Evolutionary conservation across 2,888 invertebrate genomes (phyloP).

Genomic region (Arrhopalites spinosus): DNA sequence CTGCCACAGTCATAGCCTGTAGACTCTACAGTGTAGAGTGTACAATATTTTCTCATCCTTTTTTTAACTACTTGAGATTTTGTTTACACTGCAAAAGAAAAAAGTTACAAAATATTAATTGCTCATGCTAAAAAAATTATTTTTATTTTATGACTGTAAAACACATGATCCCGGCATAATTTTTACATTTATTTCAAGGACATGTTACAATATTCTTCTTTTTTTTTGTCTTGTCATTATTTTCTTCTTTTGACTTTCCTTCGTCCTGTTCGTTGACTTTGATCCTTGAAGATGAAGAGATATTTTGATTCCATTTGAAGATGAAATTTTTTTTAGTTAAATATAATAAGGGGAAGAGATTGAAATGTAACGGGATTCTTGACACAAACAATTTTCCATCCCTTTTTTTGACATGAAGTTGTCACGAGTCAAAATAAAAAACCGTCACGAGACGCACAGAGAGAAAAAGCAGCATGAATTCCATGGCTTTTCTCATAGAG

Average conservation of each 20-base stretch:
- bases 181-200: background rate
- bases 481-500: background rate
- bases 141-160: background rate
- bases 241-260: no score
- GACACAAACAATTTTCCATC: conserved; percentile 34
- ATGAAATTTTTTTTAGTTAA: background rate
- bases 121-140: background rate
- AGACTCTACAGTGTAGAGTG: no score
- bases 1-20: no score
- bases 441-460: background rate
- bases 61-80: no score
- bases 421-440: conserved; percentile 33
- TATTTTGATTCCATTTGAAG: background rate
- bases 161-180: background rate
- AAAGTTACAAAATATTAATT: no score
- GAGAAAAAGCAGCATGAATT: conserved; percentile 1
- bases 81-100: no score
- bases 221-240: no score
- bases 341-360: background rate
- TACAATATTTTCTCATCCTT: no score
- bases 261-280: no score
- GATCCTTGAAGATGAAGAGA: background rate
- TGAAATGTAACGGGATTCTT: conserved; percentile 8
- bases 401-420: conserved; percentile 41
- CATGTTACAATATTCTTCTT: no score